These are phyloP conservation scores for Peromyscus melanophrys DNA, from an alignment of 2,797 vertebrate genomes.

Conservation along the genomic window DNA sequence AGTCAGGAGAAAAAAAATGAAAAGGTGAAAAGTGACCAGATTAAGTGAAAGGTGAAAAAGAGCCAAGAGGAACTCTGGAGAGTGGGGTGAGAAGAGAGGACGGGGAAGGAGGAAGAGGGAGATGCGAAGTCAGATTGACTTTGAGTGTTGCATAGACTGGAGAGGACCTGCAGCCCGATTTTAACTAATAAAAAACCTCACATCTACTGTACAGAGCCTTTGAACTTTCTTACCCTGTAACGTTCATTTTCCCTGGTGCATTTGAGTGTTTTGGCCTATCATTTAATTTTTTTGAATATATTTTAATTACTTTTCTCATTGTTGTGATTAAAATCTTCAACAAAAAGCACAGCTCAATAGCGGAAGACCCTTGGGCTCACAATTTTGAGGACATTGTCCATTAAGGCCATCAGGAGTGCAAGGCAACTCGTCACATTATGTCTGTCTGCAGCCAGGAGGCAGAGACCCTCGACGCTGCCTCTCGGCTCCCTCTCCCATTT, in stretches of 20 bases:
- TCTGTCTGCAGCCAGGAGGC: not conserved
- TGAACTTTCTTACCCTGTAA: not conserved
- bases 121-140: not conserved
- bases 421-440: not conserved
- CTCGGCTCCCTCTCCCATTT: not conserved
- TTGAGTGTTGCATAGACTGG: not conserved
- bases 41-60: not conserved
- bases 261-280: not conserved
- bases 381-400: not conserved
- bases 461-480: not conserved
- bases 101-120: not conserved
- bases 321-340: not conserved
- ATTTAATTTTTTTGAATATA: conserved; percentile 49
- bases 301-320: not conserved
- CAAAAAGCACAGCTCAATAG: not conserved
- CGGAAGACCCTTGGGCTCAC: not conserved
- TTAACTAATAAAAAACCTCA: not conserved
- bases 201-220: not conserved
- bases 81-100: not conserved
- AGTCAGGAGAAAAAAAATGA: not conserved
- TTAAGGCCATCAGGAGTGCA: not conserved
- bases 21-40: not conserved
- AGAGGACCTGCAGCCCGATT: not conserved
- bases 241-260: conserved; percentile 10
- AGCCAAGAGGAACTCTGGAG: not conserved